phyloP scores from a whole-genome alignment of 2,888 invertebrate species.

The Serripes groenlandicus region DNA sequence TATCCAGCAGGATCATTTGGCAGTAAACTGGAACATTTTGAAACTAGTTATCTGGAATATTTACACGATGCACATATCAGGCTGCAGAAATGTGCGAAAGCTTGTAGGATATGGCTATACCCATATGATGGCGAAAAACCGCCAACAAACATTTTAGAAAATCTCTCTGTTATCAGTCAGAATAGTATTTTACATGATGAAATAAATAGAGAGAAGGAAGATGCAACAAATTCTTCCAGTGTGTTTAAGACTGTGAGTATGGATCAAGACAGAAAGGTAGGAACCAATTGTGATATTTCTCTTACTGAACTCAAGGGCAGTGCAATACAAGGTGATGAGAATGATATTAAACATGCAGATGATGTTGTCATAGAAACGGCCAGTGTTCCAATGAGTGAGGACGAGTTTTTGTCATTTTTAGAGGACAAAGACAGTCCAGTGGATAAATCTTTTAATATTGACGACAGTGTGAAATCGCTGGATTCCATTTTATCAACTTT shows the following conservation, averaged over 20 bases:
- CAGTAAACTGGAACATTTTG: constrained; percentile 77
- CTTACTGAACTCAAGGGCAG: constrained; percentile 11
- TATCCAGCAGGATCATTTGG: constrained; percentile 69
- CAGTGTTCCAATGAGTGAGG: constrained; percentile 46
- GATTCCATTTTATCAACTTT: constrained; percentile 68
- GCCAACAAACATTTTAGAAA: constrained; percentile 67
- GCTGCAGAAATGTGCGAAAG: constrained; percentile 91
- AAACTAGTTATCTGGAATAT: constrained; percentile 88
- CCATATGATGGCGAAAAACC: constrained; percentile 91
- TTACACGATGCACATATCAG: constrained; percentile 93
- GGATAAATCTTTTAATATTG: constrained; percentile 69
- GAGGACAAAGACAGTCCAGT: constrained; percentile 75
- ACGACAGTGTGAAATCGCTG: constrained; percentile 72
- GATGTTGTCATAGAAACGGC: constrained; percentile 13
- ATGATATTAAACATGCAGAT: constrained; percentile 27
- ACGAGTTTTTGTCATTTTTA: constrained; percentile 79
- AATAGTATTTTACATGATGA: neutral
- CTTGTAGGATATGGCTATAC: constrained; percentile 93
- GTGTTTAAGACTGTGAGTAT: constrained; percentile 9
- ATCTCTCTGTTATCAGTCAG: neutral
- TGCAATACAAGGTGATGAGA: constrained; percentile 52
- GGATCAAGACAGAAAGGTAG: neutral
- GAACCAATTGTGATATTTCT: constrained; percentile 43
- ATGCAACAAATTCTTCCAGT: neutral
- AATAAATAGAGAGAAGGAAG: neutral